phyloP scores from a whole-genome alignment of 2,888 invertebrate genomes.

The Caenorhabditis zanzibari region DNA sequence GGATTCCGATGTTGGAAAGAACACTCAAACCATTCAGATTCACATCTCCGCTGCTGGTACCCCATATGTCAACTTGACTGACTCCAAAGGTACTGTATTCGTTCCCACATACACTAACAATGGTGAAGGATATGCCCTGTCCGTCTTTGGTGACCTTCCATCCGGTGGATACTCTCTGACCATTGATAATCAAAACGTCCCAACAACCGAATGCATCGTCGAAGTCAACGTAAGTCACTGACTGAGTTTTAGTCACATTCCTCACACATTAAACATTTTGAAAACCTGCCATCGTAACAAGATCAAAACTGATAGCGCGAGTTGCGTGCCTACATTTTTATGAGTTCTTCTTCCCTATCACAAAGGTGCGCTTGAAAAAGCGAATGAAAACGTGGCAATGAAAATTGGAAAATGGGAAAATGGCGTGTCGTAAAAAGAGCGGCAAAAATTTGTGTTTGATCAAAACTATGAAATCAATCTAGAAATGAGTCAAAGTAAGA shows the following conservation, averaged over 20 bases:
- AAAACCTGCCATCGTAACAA: conserved; percentile 40
- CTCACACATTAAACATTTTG: conserved; percentile 4
- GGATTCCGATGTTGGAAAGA: conserved; percentile 49
- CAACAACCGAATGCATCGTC: conserved; percentile 71
- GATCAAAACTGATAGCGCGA: conserved; percentile 60
- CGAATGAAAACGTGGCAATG: conserved; percentile 55
- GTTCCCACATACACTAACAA: conserved; percentile 33
- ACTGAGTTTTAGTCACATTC: conserved; percentile 27
- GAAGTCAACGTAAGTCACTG: conserved; percentile 68
- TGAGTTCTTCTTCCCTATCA: conserved; percentile 58
- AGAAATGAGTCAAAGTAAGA: conserved; percentile 3
- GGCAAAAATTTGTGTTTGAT: conserved; percentile 16
- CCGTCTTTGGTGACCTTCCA: conserved; percentile 39
- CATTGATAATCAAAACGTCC: conserved; percentile 65
- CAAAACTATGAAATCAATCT: conserved; percentile 12
- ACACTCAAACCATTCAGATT: conserved; percentile 51
- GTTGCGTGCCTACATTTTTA: conserved; percentile 53
- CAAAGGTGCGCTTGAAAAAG: conserved; percentile 23
- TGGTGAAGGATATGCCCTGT: conserved; percentile 53
- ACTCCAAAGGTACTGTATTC: conserved; percentile 46
- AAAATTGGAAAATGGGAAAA: conserved; percentile 16
- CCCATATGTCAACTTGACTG: conserved; percentile 67
- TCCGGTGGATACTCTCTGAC: conserved; percentile 70
- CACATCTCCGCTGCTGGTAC: conserved; percentile 64
- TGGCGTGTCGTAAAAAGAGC: conserved; percentile 40